Base-by-base conservation (phyloP, 2,797 vertebrate genomes). In the Holocentrus rufus region DNA sequence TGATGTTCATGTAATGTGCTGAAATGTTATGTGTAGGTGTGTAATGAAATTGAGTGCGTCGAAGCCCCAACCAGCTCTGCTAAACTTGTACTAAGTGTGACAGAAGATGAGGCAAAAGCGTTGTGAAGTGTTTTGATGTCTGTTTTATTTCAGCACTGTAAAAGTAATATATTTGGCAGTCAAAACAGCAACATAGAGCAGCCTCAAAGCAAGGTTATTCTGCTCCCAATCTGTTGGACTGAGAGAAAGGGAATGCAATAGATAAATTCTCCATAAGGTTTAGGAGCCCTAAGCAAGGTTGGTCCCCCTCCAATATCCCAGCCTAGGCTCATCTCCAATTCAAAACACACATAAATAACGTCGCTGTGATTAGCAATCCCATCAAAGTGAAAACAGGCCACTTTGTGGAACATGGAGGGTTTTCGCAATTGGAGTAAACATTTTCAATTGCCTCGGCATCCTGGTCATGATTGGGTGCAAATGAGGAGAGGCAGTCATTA, bases 401-500 rank as follows among this genome's bases (percentile, higher is more conserved):
- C 90, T 93, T 92, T 93, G 91, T 88, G 90, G 76, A 89, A 91
- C 90, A 87, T 88, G 86, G 90, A 91, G 87, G 89, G 87, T 87
- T 92, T 90, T 86, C 74, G 85, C 89, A 89, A 91, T 90, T 88
- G 89, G 83, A 91, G 90, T 91, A 93, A 93, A 92, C 92, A 92
- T 90, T 92, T 91, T 92, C 89, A 92, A 92, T 91, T 91, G 92
- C 93, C 90, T 92, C 89, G 22, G 91, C 89, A 90, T 92, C 91
- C 87, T 84, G 89, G 88, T 91, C 89, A 84, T 93, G 93, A 93
- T 93, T 93, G 91, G 92, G 90, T 92, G 90, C 88, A 92, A 93
- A 92, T 91, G 89, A 92, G 90, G 91, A 89, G 87, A 92, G 90
- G 89, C 91, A 92, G 90, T 92, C 91, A 93, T 93, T 93, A 93